These are phyloP conservation scores for Diorhabda elongata DNA, from an alignment of 1,140 invertebrate genomes.

Conservation along the genomic window DNA sequence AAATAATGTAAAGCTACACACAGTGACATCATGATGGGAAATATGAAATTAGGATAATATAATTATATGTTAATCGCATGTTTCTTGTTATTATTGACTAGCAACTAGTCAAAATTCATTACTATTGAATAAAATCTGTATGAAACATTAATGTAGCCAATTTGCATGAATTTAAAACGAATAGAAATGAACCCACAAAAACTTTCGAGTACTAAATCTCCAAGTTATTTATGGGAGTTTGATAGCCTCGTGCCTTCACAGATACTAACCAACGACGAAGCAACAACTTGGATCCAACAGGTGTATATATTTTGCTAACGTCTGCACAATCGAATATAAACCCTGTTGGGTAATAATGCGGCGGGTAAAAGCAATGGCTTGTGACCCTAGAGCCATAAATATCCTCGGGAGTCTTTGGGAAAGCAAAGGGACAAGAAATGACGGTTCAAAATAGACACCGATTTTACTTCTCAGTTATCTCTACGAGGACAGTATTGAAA, in stretches of 20 bases:
- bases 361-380: slow-evolving; percentile 47
- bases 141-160: too few relatives aligned
- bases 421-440: slow-evolving; percentile 16
- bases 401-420: slow-evolving; percentile 37
- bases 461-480: neutral
- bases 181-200: neutral
- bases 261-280: slow-evolving; percentile 20
- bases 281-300: slow-evolving; percentile 43
- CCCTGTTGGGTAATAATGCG: slow-evolving; percentile 47
- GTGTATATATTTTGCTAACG: slow-evolving; percentile 45
- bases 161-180: too few relatives aligned
- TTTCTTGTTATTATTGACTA: too few relatives aligned
- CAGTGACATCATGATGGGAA: too few relatives aligned
- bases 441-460: slow-evolving; percentile 20
- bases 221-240: neutral
- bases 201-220: neutral
- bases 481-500: too few relatives aligned
- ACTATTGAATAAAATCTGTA: too few relatives aligned
- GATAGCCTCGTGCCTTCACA: neutral
- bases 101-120: too few relatives aligned
- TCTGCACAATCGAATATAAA: slow-evolving; percentile 46
- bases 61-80: too few relatives aligned
- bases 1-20: too few relatives aligned
- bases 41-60: too few relatives aligned
- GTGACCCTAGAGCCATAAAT: slow-evolving; percentile 47